phyloP scores from a whole-genome alignment of 2,797 vertebrate genomes.

The Aotus griseimembra region DNA sequence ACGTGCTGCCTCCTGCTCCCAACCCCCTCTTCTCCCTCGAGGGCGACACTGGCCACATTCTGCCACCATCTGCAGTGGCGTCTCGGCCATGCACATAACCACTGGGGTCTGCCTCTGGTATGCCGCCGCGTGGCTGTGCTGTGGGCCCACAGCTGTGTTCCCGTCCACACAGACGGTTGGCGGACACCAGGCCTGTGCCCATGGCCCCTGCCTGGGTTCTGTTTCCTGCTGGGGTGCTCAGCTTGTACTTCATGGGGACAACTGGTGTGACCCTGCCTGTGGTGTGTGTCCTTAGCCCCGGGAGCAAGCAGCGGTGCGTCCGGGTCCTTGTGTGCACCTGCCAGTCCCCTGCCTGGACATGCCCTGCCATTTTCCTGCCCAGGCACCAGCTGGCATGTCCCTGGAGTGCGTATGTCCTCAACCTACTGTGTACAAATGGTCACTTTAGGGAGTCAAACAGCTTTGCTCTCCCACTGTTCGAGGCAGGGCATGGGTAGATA shows the following conservation, averaged over 20 bases:
- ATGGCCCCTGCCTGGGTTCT: background rate
- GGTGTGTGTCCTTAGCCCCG: fast-evolving
- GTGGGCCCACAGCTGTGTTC: background rate
- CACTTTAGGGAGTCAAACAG: background rate
- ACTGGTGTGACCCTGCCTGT: background rate
- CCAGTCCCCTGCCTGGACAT: background rate
- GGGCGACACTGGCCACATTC: background rate
- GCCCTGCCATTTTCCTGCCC: background rate
- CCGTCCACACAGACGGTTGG: fast-evolving
- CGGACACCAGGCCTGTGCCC: fast-evolving
- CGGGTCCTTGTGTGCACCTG: background rate
- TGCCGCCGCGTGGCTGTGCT: fast-evolving
- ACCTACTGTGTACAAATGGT: background rate
- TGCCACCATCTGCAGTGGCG: background rate
- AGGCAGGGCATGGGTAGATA: background rate
- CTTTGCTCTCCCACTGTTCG: background rate
- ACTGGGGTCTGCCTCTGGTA: background rate
- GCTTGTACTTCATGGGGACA: background rate
- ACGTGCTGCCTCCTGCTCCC: background rate
- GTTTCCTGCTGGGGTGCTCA: background rate
- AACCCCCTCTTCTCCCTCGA: fast-evolving
- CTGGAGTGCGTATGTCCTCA: background rate
- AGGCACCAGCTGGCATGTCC: background rate
- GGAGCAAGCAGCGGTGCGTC: background rate
- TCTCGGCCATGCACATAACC: background rate